Base-by-base conservation (phyloP, 2,888 invertebrate genomes). In the Diarsia rubi region DNA sequence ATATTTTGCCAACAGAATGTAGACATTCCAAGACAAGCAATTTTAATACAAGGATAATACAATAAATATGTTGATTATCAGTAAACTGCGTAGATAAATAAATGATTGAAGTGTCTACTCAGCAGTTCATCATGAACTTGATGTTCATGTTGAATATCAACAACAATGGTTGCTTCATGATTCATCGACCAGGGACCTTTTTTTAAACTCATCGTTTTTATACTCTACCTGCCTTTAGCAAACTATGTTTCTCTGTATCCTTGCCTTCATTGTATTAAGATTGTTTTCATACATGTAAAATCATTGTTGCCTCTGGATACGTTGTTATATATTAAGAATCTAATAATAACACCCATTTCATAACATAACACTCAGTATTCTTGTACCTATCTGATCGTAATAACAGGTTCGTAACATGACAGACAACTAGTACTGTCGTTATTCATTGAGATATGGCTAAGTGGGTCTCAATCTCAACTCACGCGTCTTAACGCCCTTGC, bases 401-500 rank as follows among this genome's bases (percentile, higher is more conserved):
- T 84, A 84, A 83, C 80, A 80, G 81, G 81, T 86, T 77, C 65
- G 47, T 64, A 73, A 73, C 66, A 69, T 74, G 72, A 79, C 65
- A 74, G 63, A 47, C 62, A 24, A 79, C 72, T 75, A 77, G 79
- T 82, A 70, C 68, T 81, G 79, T 83, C 79, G 24, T 82, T 84
- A 81, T 79, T 75, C 75, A 81, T 81, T 84, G 80, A 78, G 70
- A 69, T 79, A 83, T 78, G 84, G 84, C 83, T 84, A 87, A 89
- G 85, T 86, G 78, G 79, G 82, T 83, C 79, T 84, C 85, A 78
- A 79, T 83, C 79, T 84, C 85, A 78, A 79, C 80, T 72, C 78
- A 78, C 66, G 78, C 79, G 74, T 80, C 78, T 84, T 85, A 78
- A 79, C 83, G 91, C 90, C 92, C 91, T 92, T 92, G 91, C 73